Base-by-base conservation (phyloP, 2,113 vertebrate species). In the Baryphthengus martii region DNA sequence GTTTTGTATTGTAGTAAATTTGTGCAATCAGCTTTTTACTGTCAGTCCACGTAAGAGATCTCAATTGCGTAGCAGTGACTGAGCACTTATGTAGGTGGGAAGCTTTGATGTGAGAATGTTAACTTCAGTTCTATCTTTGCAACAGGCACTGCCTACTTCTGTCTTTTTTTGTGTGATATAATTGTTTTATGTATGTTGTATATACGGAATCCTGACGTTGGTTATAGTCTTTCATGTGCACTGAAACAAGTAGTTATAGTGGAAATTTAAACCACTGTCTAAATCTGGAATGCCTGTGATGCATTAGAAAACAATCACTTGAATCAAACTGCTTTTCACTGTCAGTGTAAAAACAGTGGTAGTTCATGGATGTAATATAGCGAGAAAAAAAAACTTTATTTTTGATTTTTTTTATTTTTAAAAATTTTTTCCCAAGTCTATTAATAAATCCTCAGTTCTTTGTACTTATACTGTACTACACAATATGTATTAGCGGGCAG, bases 21-120 rank as follows among this genome's bases (percentile, higher is more conserved):
- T 47, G 53, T 47, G 17, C 61, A 24, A 23, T 59, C n/a, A 59
- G n/a, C 58, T 59, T n/a, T 61, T 61, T 37, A 37, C 58, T 61
- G 58, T 67, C 26, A 16, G 15, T 17, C 40, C 58, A 4, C 0
- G 0, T 52, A 29, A 58, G 67, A n/a, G 3, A 25, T 47, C 56
- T 86, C n/a, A 45, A 0, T 73, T 92, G 8, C 2, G 0, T 37
- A 17, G 35, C 58, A 15, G 10, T 25, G 58, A 37, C 21, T 61
- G 35, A 61, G 37, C 58, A 37, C 58, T 59, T 35, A 14, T 23
- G 11, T 25, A 37, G 35, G 15, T 37, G 58, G 35, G 35, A 25
- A 61, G n/a, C 58, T 37, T 25, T 61, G 35, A 26, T 37, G 25
- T 10, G 35, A 61, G 58, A 61, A 61, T 61, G 23, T 37, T 37